These are phyloP conservation scores for Crocallis elinguaria DNA, from an alignment of 2,888 invertebrate genomes.

Conservation along the genomic window DNA sequence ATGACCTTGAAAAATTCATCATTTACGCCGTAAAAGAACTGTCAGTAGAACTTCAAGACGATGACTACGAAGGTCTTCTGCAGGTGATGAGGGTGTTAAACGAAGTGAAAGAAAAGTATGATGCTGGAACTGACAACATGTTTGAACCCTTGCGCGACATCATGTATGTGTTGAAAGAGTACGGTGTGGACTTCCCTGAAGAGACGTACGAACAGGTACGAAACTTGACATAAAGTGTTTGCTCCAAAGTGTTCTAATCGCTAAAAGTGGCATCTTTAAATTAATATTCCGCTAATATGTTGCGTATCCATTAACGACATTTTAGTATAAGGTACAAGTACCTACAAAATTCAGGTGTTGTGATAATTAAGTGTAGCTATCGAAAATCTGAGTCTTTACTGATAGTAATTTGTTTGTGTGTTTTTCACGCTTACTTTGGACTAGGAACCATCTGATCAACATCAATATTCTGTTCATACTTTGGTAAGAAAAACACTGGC, in stretches of 20 bases:
- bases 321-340: too few species aligned
- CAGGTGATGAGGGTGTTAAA: slow-evolving; percentile 93
- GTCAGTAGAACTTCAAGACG: slow-evolving; percentile 89
- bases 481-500: slow-evolving; percentile 62
- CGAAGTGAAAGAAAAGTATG: slow-evolving; percentile 89
- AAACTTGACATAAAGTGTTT: too few species aligned
- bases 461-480: slow-evolving; percentile 70
- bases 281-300: too few species aligned
- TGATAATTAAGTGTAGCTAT: too few species aligned
- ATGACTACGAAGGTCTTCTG: slow-evolving; percentile 94
- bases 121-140: slow-evolving; percentile 91
- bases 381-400: too few species aligned
- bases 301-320: too few species aligned
- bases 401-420: background rate
- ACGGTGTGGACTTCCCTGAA: slow-evolving; percentile 94
- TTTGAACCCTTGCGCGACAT: slow-evolving; percentile 95
- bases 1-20: slow-evolving; percentile 92
- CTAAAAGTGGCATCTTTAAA: too few species aligned
- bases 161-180: slow-evolving; percentile 92
- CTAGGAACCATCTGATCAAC: slow-evolving; percentile 45
- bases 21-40: slow-evolving; percentile 89
- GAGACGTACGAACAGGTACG: slow-evolving; percentile 90
- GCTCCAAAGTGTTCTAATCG: too few species aligned
- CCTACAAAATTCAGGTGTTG: too few species aligned
- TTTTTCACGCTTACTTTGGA: slow-evolving; percentile 43